Evolutionary conservation across 2,888 invertebrate species (phyloP), one percentile per base, ranked within the genome.

Genomic region (Pammene aurita): DNA sequence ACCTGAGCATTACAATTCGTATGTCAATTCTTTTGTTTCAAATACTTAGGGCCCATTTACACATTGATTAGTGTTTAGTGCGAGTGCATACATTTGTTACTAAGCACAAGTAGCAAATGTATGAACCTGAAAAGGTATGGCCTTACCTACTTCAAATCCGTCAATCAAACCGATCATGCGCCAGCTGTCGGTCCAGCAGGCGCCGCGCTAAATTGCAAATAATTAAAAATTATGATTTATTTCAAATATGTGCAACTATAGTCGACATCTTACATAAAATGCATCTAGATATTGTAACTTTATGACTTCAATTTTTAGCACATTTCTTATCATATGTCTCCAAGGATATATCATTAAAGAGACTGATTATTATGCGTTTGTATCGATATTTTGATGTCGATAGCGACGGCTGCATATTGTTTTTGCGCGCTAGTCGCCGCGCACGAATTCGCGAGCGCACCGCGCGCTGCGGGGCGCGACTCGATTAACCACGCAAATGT

Each of bases 381-480:
- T 35, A 67, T 66, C 54, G 66, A 67, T 61, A 61, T 41, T 18
- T 13, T 13, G 35, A 7, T 48, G 38, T 67, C 61, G 61, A 62
- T 34, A 34, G 14, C 44, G 46, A 5, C n/a, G n/a, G 1, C 4
- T 26, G 11, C 48, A 61, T 61, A 61, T 14, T 34, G 26, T 50
- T 42, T 56, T 50, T 58, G 50, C 34, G 13, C 18, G 16, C 48
- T 38, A 5, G 35, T 52, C 50, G 52, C 41, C 10, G 62, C 16
- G 50, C 52, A 62, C 62, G 50, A 41, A 62, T 52, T 52, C 62
- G 41, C 61, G 50, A 16, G 61, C 48, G 60, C 54, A 44, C 76
- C 78, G 76, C 78, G 76, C 78, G 76, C 77, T 74, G 72, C 64
- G 46, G 50, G 46, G 67, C 46, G 62, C 38, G 38, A 48, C 58